Conservation (phyloP, 2,888 invertebrate genomes). For the Morpho helenor region DNA sequence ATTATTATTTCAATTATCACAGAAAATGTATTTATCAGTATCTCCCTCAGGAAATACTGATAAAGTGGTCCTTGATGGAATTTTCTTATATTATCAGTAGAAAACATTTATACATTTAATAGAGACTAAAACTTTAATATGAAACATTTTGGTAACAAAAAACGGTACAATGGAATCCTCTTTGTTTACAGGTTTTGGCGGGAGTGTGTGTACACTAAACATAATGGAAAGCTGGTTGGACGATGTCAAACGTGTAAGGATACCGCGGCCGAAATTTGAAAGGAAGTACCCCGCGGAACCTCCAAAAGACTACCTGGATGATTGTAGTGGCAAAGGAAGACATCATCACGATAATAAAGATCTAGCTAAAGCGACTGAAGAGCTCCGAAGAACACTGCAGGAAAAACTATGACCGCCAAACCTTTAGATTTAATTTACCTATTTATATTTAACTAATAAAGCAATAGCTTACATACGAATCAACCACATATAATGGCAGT, state of each 20-base stretch:
- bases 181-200: constrained; percentile 15
- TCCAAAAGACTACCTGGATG: constrained; percentile 88
- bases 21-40: too few species aligned
- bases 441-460: constrained; percentile 3
- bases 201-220: too few species aligned
- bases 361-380: constrained; percentile 85
- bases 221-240: constrained; percentile 91
- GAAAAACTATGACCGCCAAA: constrained; percentile 83
- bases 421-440: constrained; percentile 9
- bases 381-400: constrained; percentile 86
- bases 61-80: too few species aligned
- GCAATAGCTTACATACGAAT: background rate
- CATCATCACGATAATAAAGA: constrained; percentile 75
- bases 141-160: background rate
- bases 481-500: background rate
- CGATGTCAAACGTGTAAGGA: constrained; percentile 90
- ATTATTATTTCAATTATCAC: background rate
- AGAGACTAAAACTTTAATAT: too few species aligned
- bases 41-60: too few species aligned
- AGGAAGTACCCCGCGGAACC: constrained; percentile 85
- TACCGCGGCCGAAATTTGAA: constrained; percentile 91
- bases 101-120: too few species aligned
- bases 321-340: constrained; percentile 72
- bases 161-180: background rate
- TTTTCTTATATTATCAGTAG: too few species aligned